Percentiles rank a stretch among this genome's conserved stretches.
Conservation (phyloP, 2,113 vertebrate genomes). For the Trogon melanurus region DNA sequence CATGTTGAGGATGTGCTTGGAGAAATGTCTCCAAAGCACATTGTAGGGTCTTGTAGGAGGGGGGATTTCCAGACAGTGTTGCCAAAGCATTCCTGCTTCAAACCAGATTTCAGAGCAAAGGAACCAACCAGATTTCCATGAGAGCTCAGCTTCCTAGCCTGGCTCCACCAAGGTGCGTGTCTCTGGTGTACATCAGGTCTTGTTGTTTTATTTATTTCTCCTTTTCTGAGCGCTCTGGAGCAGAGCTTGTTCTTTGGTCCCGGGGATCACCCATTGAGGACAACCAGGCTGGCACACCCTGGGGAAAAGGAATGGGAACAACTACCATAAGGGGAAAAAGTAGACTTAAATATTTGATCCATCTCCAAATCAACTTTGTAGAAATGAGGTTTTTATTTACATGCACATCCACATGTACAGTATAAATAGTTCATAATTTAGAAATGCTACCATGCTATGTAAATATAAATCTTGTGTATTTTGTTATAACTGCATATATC, state of each 20-base stretch:
- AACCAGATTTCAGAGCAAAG: neutral
- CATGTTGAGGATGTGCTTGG: accelerated
- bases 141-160: neutral
- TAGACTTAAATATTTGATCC: neutral
- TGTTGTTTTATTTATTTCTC: neutral
- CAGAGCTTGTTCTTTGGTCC: neutral
- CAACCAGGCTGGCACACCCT: neutral
- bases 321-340: neutral
- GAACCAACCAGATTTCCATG: neutral
- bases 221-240: neutral
- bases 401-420: no score
- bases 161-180: neutral
- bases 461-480: neutral
- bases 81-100: neutral
- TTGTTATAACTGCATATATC: neutral
- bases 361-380: neutral
- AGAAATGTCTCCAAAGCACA: neutral
- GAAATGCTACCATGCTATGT: neutral
- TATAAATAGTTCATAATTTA: neutral
- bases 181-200: neutral
- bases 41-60: neutral
- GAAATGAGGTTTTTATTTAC: neutral
- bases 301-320: neutral
- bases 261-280: neutral
- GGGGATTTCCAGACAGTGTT: neutral